Percentiles rank a stretch among this genome's conserved stretches.
Evolutionary conservation across 2,888 invertebrate genomes (phyloP).

Genomic region (Amphipyra tragopoginis): DNA sequence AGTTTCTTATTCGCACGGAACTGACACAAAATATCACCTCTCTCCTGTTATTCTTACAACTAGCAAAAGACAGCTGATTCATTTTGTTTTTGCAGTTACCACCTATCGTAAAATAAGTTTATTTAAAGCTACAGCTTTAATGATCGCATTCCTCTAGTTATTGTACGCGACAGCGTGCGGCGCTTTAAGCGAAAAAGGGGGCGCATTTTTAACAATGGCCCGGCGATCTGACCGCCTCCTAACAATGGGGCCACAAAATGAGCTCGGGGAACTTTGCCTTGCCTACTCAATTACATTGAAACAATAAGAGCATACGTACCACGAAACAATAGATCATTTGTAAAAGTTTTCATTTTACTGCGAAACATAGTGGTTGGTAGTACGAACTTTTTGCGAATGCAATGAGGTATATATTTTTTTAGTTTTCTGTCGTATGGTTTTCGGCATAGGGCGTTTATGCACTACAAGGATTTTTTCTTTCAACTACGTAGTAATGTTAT

Average conservation of each 20-base stretch:
- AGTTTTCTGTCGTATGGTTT: no score
- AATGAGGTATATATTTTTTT: neutral
- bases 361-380: constrained; percentile 24
- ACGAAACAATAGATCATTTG: constrained; percentile 55
- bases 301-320: constrained; percentile 54
- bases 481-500: no score
- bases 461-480: no score
- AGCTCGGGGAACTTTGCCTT: constrained; percentile 49
- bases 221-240: constrained; percentile 41
- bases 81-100: constrained; percentile 16
- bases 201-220: constrained; percentile 48
- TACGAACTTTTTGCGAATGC: constrained; percentile 11
- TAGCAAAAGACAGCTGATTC: constrained; percentile 1
- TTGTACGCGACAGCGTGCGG: constrained; percentile 35
- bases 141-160: constrained; percentile 46
- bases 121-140: constrained; percentile 39
- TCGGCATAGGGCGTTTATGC: no score
- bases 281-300: constrained; percentile 59
- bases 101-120: constrained; percentile 21
- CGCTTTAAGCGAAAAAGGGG: constrained; percentile 39
- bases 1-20: no score
- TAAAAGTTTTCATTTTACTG: constrained; percentile 45
- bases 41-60: neutral
- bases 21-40: no score
- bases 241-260: constrained; percentile 52